Conservation (phyloP, 2,888 invertebrate species). For the Melieria picta region DNA sequence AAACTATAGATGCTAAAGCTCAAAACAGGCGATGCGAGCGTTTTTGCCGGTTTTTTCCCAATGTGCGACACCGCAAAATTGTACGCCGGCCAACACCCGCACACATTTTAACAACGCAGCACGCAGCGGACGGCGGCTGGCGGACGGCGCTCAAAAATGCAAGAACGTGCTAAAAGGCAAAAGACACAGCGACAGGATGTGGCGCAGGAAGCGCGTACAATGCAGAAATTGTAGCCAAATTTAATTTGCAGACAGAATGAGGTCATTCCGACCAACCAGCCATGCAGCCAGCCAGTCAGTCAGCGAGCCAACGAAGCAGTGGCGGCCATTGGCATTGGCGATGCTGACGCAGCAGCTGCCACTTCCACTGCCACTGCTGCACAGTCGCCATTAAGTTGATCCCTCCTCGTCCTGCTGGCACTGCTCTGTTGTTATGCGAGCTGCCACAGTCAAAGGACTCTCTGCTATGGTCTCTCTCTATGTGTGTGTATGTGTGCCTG, state of each 20-base stretch:
- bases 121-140: background rate
- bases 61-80: too few species aligned
- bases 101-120: too few species aligned
- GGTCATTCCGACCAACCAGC: slow-evolving; percentile 26
- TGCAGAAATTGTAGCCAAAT: slow-evolving; percentile 33
- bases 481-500: background rate
- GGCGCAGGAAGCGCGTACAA: slow-evolving; percentile 20
- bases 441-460: slow-evolving; percentile 23
- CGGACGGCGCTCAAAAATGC: background rate
- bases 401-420: background rate
- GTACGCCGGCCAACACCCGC: too few species aligned
- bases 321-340: slow-evolving; percentile 7
- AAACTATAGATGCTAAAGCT: too few species aligned
- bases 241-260: slow-evolving; percentile 36
- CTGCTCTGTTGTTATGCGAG: slow-evolving; percentile 8
- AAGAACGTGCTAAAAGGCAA: too few species aligned
- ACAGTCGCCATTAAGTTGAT: background rate
- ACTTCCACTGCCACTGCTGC: too few species aligned
- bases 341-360: slow-evolving; percentile 11
- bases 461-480: slow-evolving; percentile 1
- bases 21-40: too few species aligned
- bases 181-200: too few species aligned
- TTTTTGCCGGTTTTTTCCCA: too few species aligned
- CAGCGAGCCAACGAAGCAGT: slow-evolving; percentile 2
- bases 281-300: slow-evolving; percentile 9